Evolutionary conservation across 2,113 vertebrate species (phyloP), one percentile per base, ranked within the genome.

Genomic region (Anas platyrhynchos): DNA sequence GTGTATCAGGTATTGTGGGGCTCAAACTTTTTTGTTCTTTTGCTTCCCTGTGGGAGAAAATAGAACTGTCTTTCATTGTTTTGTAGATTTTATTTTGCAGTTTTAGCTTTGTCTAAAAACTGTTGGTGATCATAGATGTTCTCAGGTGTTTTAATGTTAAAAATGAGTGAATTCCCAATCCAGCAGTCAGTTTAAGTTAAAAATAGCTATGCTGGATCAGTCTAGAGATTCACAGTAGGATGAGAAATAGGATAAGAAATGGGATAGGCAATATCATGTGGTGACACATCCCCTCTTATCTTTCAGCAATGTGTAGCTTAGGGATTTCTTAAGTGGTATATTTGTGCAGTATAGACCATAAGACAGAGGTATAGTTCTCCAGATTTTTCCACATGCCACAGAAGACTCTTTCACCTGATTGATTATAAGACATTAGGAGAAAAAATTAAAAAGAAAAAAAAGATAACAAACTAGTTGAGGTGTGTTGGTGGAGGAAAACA

Each of bases 391-490:
- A 50, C 15, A 6, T 52, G 13, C 26, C n/a, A 73, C 43, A 83
- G n/a, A 66, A 77, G 3, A 7, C 25, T 55, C 2, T 61, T 68
- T 89, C 23, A 31, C n/a, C 20, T 68, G 2, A 27, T 86, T 23
- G 18, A 41, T 41, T 41, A 41, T 41, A 41, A 41, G 41, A 41
- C 41, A 41, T 7, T 1, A 15, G 38, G 36, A 48, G 6, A 44
- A 86, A 89, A 48, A 17, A 46, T 2, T 20, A 46, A 8, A 48
- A 46, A 46, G 4, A 46, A 46, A 50, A 22, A 50, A 50, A 50
- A 20, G 6, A 26, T 36, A 56, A 83, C 67, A 23, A 31, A 7
- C 0, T 3, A 3, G 5, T 7, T 55, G 16, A 54, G 1, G 0
- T 54, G 48, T 20, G 2, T 21, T 80, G 43, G n/a, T 32, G 18